Base-by-base conservation (phyloP, 1,140 invertebrate genomes). In the Drosophila truncata region DNA sequence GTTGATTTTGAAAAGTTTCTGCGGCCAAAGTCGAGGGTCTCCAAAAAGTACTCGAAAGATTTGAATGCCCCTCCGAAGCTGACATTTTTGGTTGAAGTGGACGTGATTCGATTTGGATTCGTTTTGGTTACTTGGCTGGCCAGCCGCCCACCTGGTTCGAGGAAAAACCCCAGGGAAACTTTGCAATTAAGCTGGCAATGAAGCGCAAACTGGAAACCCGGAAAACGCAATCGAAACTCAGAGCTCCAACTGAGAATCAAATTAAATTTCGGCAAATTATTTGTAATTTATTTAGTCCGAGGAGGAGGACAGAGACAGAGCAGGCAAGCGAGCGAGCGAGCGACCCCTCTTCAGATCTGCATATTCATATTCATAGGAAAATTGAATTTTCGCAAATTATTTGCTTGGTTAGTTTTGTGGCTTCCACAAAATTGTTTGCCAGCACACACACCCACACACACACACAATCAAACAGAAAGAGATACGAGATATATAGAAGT, bases 331-430 rank as follows among this genome's bases (percentile, higher is more conserved):
- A 41, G 31, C 11, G 25, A 13, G 13, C 4, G 37, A 41, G 31
- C 25, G n/a, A n/a, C n/a, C 25, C 46, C 23, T 18, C 39, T 52
- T 63, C 58, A 62, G 20, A 67, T 62, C 59, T 58, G 44, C 52
- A 66, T 39, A 72, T 59, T 57, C 73, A 70, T 87, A 87, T 87
- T 88, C 84, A 88, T 80, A 75, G 82, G 65, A 78, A 76, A 88
- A 88, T 84, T 88, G 65, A 88, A 88, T 88, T 88, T 88, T 81
- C 60, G 42, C 78, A 84, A 88, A 84, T 88, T 88, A 88, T 88
- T 88, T 84, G 84, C 84, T 81, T 90, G 84, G 84, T 88, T 87
- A 84, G 84, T 87, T 87, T 49, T 87, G 84, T 88, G 84, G 84
- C 80, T 87, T 87, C 84, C 80, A 77, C 83, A 87, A 74, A 87